Evolutionary conservation across 92 coral and sea anemone species (phyloP).

Genomic region (Nematostella vectensis): DNA sequence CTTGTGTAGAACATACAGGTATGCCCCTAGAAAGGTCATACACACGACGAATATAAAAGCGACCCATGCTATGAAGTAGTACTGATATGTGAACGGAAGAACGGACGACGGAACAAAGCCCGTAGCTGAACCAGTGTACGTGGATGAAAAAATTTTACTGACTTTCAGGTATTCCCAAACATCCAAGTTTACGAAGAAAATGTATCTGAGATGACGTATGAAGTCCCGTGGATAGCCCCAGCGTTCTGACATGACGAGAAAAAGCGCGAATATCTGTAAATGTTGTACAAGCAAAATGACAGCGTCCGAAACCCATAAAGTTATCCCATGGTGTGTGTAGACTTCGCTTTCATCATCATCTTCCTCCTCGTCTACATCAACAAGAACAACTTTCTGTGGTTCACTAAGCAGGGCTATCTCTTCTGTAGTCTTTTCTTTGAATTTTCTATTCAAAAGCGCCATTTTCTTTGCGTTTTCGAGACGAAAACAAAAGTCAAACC

Average conservation of each 20-base stretch:
- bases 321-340: constrained; percentile 91
- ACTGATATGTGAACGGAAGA: constrained; percentile 64
- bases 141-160: constrained; percentile 32
- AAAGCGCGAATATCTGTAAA: constrained; percentile 86
- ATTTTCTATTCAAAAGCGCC: constrained; percentile 91
- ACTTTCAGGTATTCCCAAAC: constrained; percentile 91
- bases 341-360: constrained; percentile 58
- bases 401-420: constrained; percentile 67
- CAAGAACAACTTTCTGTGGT: constrained; percentile 65
- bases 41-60: constrained; percentile 40
- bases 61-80: constrained; percentile 82
- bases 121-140: constrained; percentile 64
- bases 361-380: constrained; percentile 82
- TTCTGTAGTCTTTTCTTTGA: constrained; percentile 76
- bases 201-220: constrained; percentile 55
- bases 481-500: constrained; percentile 1
- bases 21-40: constrained; percentile 57
- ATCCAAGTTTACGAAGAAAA: constrained; percentile 75
- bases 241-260: constrained; percentile 85
- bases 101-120: constrained; percentile 48
- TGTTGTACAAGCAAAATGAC: constrained; percentile 84
- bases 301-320: constrained; percentile 97
- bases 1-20: constrained; percentile 47
- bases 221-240: constrained; percentile 92
- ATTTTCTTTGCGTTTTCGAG: constrained; percentile 18